These are phyloP conservation scores for Liopterus haemorrhoidalis DNA, from an alignment of 2,888 invertebrate species.

Conservation along the genomic window DNA sequence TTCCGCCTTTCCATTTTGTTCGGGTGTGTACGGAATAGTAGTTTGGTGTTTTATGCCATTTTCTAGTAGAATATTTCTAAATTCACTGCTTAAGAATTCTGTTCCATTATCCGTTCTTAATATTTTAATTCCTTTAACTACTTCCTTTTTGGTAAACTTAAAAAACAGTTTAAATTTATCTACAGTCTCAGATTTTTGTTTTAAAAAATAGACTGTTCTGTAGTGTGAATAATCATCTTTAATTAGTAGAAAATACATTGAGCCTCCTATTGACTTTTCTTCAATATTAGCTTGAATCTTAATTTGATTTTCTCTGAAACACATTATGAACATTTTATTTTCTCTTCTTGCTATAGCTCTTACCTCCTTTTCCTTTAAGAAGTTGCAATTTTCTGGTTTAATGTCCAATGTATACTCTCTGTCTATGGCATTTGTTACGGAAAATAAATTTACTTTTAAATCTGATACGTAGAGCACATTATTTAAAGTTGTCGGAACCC, in stretches of 20 bases:
- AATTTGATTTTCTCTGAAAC: too few relatives aligned
- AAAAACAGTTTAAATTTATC: conserved; percentile 28
- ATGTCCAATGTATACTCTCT: conserved; percentile 27
- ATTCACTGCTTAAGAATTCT: conserved; percentile 34
- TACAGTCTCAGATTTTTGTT: conserved; percentile 29
- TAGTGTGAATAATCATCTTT: conserved; percentile 31
- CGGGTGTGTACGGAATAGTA: conserved; percentile 36
- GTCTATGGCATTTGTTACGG: conserved; percentile 27
- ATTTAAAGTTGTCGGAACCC: conserved; percentile 18
- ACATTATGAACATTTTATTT: too few relatives aligned
- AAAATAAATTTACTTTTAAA: conserved; percentile 30
- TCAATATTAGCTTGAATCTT: too few relatives aligned
- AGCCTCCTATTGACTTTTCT: conserved; percentile 19
- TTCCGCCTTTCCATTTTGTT: conserved; percentile 41
- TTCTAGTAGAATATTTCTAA: conserved; percentile 28
- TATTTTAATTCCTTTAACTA: conserved; percentile 30
- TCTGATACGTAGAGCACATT: conserved; percentile 29
- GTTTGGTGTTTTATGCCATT: conserved; percentile 35
- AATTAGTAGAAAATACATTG: conserved; percentile 21
- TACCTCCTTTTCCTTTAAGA: too few relatives aligned
- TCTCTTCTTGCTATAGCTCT: too few relatives aligned
- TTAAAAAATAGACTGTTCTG: conserved; percentile 28
- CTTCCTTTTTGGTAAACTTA: conserved; percentile 32
- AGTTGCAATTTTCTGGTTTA: conserved; percentile 21
- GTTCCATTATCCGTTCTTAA: conserved; percentile 35